Percentiles rank a stretch among this genome's conserved stretches.
Evolutionary conservation across 2,888 invertebrate genomes (phyloP).

Genomic region (Sussaba pulchella): DNA sequence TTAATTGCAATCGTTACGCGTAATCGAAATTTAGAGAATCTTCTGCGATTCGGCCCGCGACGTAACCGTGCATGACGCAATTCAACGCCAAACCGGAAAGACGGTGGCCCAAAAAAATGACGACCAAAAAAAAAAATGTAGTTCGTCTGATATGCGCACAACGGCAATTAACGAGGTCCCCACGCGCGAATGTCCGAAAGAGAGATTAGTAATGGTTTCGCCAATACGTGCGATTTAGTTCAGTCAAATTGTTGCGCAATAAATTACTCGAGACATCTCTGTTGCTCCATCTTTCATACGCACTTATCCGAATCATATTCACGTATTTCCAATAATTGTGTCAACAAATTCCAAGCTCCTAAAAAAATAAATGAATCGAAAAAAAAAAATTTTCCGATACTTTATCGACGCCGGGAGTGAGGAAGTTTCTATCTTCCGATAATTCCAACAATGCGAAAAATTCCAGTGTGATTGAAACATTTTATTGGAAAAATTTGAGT

Average conservation of each 20-base stretch:
- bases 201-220: conserved; percentile 43
- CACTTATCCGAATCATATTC: background rate
- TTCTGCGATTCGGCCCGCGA: background rate
- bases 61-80: conserved; percentile 4
- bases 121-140: conserved; percentile 32
- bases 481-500: too few species aligned
- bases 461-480: too few species aligned
- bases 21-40: background rate
- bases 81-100: background rate
- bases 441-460: too few species aligned
- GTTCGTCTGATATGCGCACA: conserved; percentile 20
- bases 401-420: too few species aligned
- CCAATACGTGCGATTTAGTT: conserved; percentile 33
- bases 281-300: conserved; percentile 5
- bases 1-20: background rate
- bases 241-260: conserved; percentile 37
- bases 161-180: conserved; percentile 10
- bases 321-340: too few species aligned
- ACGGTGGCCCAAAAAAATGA: conserved; percentile 31
- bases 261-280: conserved; percentile 20
- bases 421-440: too few species aligned
- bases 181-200: conserved; percentile 33
- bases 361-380: too few species aligned
- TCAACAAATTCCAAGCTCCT: too few species aligned
- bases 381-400: too few species aligned